These are phyloP conservation scores for Tragelaphus imberbis DNA, from an alignment of 2,113 vertebrate genomes.

Conservation along the genomic window DNA sequence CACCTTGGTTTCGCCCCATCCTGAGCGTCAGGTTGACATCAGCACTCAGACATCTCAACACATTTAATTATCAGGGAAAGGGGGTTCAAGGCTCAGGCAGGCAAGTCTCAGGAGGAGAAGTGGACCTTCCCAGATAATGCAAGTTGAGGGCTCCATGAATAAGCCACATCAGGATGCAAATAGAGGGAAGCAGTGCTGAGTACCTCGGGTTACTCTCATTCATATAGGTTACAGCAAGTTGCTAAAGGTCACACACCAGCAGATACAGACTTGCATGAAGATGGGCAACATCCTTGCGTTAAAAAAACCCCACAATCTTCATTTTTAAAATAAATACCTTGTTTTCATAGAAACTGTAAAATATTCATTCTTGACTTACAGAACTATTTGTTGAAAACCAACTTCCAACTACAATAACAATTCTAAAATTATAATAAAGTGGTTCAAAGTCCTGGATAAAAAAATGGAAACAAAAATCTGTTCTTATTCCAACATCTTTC, in stretches of 20 bases:
- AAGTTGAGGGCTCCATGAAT: not conserved
- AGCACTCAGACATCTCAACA: not conserved
- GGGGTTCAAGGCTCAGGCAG: not conserved
- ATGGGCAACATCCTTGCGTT: not conserved
- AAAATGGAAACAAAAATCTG: not conserved
- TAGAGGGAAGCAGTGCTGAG: not conserved
- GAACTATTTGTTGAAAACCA: not conserved
- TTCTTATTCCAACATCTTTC: not conserved
- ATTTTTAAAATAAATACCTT: not conserved
- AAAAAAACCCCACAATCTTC: not conserved
- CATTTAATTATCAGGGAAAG: not conserved
- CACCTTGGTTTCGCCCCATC: not conserved
- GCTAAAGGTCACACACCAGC: not conserved
- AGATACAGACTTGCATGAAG: not conserved
- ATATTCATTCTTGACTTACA: not conserved
- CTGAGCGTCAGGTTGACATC: not conserved
- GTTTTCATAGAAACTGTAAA: not conserved
- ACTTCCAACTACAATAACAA: not conserved
- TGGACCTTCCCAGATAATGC: not conserved
- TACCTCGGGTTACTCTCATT: not conserved
- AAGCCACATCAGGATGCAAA: not conserved
- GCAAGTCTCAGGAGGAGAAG: not conserved
- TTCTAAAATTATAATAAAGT: not conserved
- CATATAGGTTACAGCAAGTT: not conserved
- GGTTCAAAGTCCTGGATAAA: not conserved